Conservation (phyloP, 2,888 invertebrate species). For the Drosophila paramelanica region DNA sequence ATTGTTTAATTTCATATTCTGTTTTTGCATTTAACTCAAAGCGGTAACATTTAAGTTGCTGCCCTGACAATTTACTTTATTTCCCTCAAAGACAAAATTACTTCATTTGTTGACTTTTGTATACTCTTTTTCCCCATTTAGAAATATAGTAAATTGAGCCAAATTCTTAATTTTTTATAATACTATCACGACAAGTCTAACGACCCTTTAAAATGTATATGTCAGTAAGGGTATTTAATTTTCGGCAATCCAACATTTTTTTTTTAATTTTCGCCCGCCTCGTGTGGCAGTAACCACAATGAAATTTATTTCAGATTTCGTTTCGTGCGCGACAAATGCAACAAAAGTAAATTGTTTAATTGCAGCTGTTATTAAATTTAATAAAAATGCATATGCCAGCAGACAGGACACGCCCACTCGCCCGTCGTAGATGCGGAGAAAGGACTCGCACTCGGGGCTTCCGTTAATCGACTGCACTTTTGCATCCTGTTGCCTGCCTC, state of each 20-base stretch:
- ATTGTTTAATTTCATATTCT: constrained; percentile 33
- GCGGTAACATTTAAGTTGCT: constrained; percentile 16
- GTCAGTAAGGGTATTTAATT: neutral
- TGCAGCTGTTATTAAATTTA: constrained; percentile 77
- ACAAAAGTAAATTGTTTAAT: constrained; percentile 66
- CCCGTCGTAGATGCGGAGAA: constrained; percentile 25
- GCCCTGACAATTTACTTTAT: neutral
- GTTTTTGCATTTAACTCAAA: constrained; percentile 11
- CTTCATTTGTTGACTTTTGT: constrained; percentile 19
- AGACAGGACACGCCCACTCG: constrained; percentile 57
- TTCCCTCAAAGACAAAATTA: constrained; percentile 5
- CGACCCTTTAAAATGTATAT: too few species aligned
- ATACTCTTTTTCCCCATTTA: neutral
- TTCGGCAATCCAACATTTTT: neutral
- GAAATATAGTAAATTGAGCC: neutral
- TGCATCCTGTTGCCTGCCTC: constrained; percentile 65
- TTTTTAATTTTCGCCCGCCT: constrained; percentile 9
- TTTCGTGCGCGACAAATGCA: constrained; percentile 50
- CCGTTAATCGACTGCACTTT: constrained; percentile 80
- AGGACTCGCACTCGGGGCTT: constrained; percentile 45
- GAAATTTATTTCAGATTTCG: constrained; percentile 70
- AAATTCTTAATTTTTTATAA: too few species aligned
- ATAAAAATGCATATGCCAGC: constrained; percentile 72
- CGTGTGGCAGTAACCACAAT: constrained; percentile 49
- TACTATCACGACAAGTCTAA: too few species aligned